These are phyloP conservation scores for Bambusicola thoracicus DNA, from an alignment of 2,113 vertebrate species.

Conservation along the genomic window DNA sequence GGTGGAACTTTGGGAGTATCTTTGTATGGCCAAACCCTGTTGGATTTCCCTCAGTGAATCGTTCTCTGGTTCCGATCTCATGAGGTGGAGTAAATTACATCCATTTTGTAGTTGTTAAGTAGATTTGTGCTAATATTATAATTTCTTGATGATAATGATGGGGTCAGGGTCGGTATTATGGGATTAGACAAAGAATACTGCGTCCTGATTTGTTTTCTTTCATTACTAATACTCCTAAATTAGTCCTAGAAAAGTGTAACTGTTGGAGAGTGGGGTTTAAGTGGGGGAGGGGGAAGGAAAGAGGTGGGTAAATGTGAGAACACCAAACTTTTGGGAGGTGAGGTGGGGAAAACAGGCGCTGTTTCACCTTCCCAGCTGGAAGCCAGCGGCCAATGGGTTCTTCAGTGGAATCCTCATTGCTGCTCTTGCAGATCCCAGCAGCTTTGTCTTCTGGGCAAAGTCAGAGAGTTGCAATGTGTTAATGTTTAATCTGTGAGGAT, in stretches of 20 bases:
- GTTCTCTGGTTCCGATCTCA: neutral
- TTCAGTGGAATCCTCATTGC: neutral
- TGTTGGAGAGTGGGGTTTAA: neutral
- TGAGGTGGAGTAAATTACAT: conserved; percentile 13
- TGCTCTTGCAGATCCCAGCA: neutral
- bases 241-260: neutral
- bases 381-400: neutral
- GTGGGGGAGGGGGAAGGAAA: neutral
- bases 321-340: neutral
- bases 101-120: neutral
- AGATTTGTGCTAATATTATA: neutral
- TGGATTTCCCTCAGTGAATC: neutral
- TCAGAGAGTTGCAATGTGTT: no score
- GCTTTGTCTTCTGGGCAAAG: neutral
- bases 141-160: neutral
- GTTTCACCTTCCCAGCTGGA: neutral
- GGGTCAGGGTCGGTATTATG: neutral
- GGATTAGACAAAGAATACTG: neutral
- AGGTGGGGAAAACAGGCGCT: rapidly evolving
- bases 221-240: neutral
- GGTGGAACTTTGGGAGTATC: conserved; percentile 3
- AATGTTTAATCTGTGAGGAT: no score
- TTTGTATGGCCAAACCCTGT: neutral
- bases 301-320: neutral
- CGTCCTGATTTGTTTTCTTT: neutral